Conservation (phyloP, 2,797 vertebrate species). For the Agapornis canus region DNA sequence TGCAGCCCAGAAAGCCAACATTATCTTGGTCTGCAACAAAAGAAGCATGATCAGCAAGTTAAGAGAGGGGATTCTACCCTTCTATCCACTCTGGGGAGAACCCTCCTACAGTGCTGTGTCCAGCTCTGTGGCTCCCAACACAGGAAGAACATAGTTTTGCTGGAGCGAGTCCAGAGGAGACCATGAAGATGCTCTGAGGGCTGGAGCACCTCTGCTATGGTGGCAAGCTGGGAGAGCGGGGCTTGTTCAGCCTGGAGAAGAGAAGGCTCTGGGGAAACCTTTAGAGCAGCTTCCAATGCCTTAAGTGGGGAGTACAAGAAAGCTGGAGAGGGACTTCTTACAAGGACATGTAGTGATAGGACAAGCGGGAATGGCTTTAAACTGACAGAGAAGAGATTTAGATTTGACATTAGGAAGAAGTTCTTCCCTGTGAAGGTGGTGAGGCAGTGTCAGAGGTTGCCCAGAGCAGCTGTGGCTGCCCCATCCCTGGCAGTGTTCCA, state of each 20-base stretch:
- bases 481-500: not conserved
- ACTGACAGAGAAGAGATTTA: not conserved
- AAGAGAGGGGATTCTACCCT: not conserved
- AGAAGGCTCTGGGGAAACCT: not conserved
- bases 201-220: not conserved
- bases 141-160: not conserved
- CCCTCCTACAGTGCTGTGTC: not conserved
- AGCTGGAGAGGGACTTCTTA: not conserved
- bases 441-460: not conserved
- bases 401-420: not conserved
- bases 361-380: not conserved
- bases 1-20: not conserved
- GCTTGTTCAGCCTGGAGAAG: not conserved
- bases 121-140: not conserved
- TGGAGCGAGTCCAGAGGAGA: not conserved
- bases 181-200: not conserved
- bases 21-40: not conserved
- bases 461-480: not conserved
- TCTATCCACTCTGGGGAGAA: not conserved
- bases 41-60: not conserved
- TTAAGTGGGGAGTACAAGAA: not conserved
- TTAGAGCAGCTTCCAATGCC: not conserved
- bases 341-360: not conserved
- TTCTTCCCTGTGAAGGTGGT: not conserved
- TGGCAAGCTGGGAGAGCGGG: not conserved